Evolutionary conservation across 2,113 vertebrate species (phyloP).

Genomic region (Notothenia rossii): DNA sequence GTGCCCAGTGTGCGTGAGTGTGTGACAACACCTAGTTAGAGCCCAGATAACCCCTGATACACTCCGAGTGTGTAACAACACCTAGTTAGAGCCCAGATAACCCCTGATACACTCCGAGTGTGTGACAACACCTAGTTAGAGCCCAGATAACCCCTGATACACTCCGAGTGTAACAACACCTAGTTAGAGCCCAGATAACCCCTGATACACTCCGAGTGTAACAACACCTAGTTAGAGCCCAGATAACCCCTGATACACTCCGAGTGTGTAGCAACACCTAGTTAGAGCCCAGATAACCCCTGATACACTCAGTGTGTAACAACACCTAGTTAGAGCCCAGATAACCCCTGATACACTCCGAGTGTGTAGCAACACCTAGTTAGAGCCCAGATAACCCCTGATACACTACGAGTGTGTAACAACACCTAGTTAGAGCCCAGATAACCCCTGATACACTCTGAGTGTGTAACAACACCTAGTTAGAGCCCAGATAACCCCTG

Average conservation of each 20-base stretch:
- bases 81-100: constrained; percentile 76
- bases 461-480: too few relatives aligned
- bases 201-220: constrained; percentile 54
- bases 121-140: constrained; percentile 62
- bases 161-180: constrained; percentile 5
- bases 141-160: constrained; percentile 75
- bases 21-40: constrained; percentile 82
- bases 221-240: constrained; percentile 66
- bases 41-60: constrained; percentile 75
- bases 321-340: too few relatives aligned
- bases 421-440: too few relatives aligned
- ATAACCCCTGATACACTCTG: too few relatives aligned
- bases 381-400: too few relatives aligned
- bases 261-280: too few relatives aligned
- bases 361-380: too few relatives aligned
- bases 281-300: too few relatives aligned
- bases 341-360: too few relatives aligned
- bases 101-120: constrained; percentile 63
- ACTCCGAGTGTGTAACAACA: constrained; percentile 12
- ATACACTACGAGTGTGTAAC: too few relatives aligned
- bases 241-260: constrained; percentile 54
- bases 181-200: constrained; percentile 78
- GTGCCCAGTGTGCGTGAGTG: constrained; percentile 87
- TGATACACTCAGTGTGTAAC: constrained; percentile 54
- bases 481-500: too few relatives aligned